A percentile compares a stretch with the other conserved stretches of the same genome.
Conservation (phyloP, 2,888 invertebrate genomes). For the Phragmatobia fuliginosa region DNA sequence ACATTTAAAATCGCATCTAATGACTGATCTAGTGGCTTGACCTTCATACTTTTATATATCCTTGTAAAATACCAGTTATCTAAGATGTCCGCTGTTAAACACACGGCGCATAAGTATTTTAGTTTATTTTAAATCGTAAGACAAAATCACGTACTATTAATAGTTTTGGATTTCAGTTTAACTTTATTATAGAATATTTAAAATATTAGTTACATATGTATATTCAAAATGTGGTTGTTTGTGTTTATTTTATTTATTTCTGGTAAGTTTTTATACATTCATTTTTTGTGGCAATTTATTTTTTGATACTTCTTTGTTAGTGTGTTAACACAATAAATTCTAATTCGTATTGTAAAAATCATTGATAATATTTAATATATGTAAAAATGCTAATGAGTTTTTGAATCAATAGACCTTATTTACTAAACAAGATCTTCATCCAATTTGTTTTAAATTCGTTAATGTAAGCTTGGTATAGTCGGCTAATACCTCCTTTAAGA, state of each 20-base stretch:
- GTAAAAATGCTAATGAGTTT: too few species aligned
- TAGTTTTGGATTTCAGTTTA: not conserved
- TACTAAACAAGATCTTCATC: too few species aligned
- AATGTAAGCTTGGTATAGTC: too few species aligned
- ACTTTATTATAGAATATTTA: not conserved
- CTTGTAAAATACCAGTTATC: not conserved
- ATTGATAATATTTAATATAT: too few species aligned
- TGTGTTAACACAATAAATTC: too few species aligned
- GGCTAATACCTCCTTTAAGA: too few species aligned
- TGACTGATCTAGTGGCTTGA: not conserved
- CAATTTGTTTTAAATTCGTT: too few species aligned
- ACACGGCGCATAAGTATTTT: not conserved
- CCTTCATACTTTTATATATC: not conserved
- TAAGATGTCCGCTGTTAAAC: not conserved
- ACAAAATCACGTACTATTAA: not conserved
- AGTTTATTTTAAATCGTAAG: not conserved
- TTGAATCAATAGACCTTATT: too few species aligned
- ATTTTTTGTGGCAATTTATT: not conserved
- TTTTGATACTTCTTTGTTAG: not conserved
- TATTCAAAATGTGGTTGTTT: not conserved
- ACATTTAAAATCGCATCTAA: not conserved
- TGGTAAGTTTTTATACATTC: not conserved
- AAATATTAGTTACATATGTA: not conserved
- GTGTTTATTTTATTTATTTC: too few species aligned
- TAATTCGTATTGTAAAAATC: too few species aligned